A percentile compares a stretch with the other conserved stretches of the same genome.
These are phyloP conservation scores for Craseonycteris thonglongyai DNA, from an alignment of 2,113 vertebrate genomes.

Conservation along the genomic window DNA sequence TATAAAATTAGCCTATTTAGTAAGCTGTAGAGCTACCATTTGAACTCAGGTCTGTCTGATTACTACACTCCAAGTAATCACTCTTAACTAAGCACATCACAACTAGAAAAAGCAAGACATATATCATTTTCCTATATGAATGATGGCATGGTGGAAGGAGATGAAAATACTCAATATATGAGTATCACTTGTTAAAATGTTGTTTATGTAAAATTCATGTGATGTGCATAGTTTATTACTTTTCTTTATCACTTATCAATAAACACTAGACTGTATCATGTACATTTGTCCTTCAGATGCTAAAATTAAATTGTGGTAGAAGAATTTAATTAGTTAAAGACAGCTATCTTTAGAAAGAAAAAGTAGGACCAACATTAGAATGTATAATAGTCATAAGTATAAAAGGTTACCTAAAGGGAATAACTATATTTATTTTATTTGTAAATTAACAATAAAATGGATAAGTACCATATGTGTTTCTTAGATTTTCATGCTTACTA, in stretches of 20 bases:
- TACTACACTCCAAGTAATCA: background rate
- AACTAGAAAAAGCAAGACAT: background rate
- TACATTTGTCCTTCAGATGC: background rate
- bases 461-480: background rate
- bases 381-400: background rate
- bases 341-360: background rate
- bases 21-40: background rate
- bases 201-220: background rate
- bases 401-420: background rate
- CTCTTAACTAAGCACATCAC: background rate
- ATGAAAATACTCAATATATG: background rate
- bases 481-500: background rate
- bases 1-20: background rate
- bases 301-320: background rate
- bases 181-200: background rate
- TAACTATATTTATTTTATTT: background rate
- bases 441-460: background rate
- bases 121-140: background rate
- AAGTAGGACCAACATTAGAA: background rate
- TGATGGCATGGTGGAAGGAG: background rate
- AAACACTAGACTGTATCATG: background rate
- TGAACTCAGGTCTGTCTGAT: background rate
- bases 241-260: background rate
- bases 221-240: background rate
- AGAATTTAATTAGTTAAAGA: slow-evolving; percentile 12